These are phyloP conservation scores for Sarcophaga caerulescens DNA, from an alignment of 2,888 invertebrate genomes.

Conservation along the genomic window DNA sequence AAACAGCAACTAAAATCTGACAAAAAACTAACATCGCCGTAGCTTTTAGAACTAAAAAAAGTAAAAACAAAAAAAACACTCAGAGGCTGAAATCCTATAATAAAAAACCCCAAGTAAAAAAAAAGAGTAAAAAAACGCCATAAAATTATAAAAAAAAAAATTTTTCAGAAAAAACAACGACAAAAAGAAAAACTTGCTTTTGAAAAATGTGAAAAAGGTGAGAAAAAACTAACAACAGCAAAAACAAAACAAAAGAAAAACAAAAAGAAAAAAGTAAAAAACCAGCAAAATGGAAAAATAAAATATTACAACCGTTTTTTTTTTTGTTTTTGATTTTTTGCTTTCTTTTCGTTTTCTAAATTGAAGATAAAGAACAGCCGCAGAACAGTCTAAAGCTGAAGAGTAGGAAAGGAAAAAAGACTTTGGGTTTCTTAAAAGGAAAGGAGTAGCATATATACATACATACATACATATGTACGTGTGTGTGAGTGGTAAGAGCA, in stretches of 20 bases:
- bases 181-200: constrained; percentile 67
- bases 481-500: constrained; percentile 32
- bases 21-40: constrained; percentile 50
- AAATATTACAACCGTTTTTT: constrained; percentile 56
- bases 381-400: not conserved
- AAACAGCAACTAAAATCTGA: constrained; percentile 25
- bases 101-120: constrained; percentile 45
- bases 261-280: not conserved
- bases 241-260: not conserved
- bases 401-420: constrained; percentile 3
- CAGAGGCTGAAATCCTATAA: constrained; percentile 60
- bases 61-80: constrained; percentile 24
- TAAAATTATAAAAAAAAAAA: constrained; percentile 36
- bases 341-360: constrained; percentile 49
- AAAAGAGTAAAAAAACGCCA: constrained; percentile 47
- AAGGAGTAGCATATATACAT: constrained; percentile 31
- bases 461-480: too few relatives aligned
- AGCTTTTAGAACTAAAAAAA: constrained; percentile 43
- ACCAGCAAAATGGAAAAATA: constrained; percentile 56
- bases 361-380: constrained; percentile 46
- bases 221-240: constrained; percentile 28
- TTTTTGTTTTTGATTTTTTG: too few relatives aligned
- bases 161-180: constrained; percentile 32
- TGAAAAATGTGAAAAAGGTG: constrained; percentile 66
- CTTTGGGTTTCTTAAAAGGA: constrained; percentile 14